Evolutionary conservation across 2,888 invertebrate species (phyloP).

Genomic region (Agonopterix arenella): DNA sequence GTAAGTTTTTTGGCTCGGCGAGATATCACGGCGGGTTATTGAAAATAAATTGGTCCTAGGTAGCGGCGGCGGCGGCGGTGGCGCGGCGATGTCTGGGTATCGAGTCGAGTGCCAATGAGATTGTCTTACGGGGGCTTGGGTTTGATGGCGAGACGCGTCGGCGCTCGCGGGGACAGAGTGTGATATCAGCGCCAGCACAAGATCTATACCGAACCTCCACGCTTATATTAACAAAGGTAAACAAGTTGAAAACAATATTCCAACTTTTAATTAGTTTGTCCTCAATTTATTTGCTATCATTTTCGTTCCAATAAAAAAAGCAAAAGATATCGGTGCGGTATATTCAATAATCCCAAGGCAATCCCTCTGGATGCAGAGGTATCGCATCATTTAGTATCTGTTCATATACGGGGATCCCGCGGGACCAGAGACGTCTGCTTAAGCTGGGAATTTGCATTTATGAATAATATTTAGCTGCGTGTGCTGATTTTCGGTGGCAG

Average conservation of each 20-base stretch:
- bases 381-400: conserved; percentile 5
- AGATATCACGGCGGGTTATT: conserved; percentile 11
- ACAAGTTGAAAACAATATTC: too few relatives aligned
- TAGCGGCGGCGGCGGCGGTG: not conserved
- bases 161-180: not conserved
- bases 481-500: conserved; percentile 4
- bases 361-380: not conserved
- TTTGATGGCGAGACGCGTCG: not conserved
- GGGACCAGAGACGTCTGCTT: conserved; percentile 6
- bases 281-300: too few relatives aligned
- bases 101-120: too few relatives aligned
- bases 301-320: too few relatives aligned
- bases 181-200: too few relatives aligned
- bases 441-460: conserved; percentile 12
- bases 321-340: too few relatives aligned
- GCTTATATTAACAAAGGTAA: too few relatives aligned
- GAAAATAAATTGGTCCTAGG: conserved; percentile 14
- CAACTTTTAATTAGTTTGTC: too few relatives aligned
- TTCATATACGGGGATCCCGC: conserved; percentile 4
- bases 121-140: not conserved
- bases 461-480: conserved; percentile 10
- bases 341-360: not conserved
- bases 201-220: too few relatives aligned
- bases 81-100: not conserved
- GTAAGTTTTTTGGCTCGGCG: conserved; percentile 2